A percentile compares a stretch with the other conserved stretches of the same genome.
These are phyloP conservation scores for Cephus cinctus DNA, from an alignment of 1,140 invertebrate species.

Conservation along the genomic window DNA sequence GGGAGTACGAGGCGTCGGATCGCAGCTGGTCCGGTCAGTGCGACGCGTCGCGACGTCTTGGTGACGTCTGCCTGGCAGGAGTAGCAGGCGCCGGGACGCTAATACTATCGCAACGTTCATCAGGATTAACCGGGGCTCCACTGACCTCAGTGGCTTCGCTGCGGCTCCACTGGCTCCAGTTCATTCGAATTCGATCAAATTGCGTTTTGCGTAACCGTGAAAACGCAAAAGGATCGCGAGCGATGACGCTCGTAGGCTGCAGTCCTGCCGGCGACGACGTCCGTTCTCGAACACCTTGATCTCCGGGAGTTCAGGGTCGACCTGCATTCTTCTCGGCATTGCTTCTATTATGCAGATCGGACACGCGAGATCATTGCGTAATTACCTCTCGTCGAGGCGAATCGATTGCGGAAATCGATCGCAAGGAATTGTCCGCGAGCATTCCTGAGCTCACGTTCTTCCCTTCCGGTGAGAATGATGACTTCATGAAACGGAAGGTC, in stretches of 20 bases:
- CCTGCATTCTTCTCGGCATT: conserved; percentile 34
- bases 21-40: neutral
- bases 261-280: neutral
- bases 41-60: neutral
- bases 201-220: neutral
- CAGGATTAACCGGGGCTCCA: conserved; percentile 36
- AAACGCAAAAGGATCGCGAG: no score
- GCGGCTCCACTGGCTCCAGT: neutral
- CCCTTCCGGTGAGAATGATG: no score
- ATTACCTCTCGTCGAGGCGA: no score
- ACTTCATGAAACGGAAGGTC: no score
- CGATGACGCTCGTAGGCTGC: no score
- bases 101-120: conserved; percentile 45
- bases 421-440: no score
- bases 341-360: conserved; percentile 29
- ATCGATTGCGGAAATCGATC: no score
- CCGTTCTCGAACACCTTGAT: conserved; percentile 30
- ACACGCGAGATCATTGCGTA: no score
- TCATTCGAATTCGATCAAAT: neutral
- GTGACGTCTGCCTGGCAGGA: conserved; percentile 8
- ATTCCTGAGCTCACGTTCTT: no score
- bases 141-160: neutral
- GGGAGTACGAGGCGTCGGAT: neutral
- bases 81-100: conserved; percentile 31
- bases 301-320: conserved; percentile 34